Conservation (phyloP, 2,113 vertebrate genomes). For the Pleuronectes platessa region DNA sequence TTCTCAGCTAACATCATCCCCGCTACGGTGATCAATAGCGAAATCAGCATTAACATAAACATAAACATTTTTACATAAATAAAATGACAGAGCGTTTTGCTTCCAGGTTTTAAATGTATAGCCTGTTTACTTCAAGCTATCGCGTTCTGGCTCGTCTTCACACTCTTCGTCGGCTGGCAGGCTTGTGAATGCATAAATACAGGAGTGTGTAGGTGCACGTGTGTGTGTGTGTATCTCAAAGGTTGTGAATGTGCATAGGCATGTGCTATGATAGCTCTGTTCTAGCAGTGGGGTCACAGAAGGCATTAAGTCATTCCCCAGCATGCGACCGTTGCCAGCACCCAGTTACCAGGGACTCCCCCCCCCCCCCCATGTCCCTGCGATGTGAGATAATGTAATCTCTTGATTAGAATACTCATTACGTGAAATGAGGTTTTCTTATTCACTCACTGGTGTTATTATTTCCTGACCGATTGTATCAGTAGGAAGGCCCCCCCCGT, state of each 20-base stretch:
- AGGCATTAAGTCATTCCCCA: conserved; percentile 41
- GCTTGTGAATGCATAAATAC: not conserved
- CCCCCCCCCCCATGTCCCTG: conserved; percentile 43
- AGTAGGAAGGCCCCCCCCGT: conserved; percentile 53
- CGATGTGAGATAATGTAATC: conserved; percentile 78
- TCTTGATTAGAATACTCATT: conserved; percentile 84
- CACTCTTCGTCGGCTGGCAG: conserved; percentile 17
- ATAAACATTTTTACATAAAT: conserved; percentile 19
- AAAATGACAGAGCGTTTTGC: not conserved
- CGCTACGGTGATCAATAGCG: conserved; percentile 9
- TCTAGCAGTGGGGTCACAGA: conserved; percentile 33
- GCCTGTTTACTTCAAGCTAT: not conserved
- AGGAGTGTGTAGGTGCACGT: too few relatives aligned
- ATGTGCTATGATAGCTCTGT: conserved; percentile 49
- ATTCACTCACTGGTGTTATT: conserved; percentile 79
- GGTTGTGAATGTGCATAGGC: conserved; percentile 42
- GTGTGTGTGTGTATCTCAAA: conserved; percentile 16
- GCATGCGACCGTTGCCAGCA: conserved; percentile 50
- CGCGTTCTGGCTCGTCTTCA: not conserved
- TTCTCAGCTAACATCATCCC: conserved; percentile 4
- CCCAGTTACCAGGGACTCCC: conserved; percentile 62
- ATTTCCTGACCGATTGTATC: conserved; percentile 77
- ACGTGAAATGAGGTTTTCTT: conserved; percentile 79
- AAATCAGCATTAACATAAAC: not conserved
- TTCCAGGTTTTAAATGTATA: conserved; percentile 13